Evolutionary conservation across 2,113 vertebrate species (phyloP), one percentile per base, ranked within the genome.

Genomic region (Euleptes europaea): DNA sequence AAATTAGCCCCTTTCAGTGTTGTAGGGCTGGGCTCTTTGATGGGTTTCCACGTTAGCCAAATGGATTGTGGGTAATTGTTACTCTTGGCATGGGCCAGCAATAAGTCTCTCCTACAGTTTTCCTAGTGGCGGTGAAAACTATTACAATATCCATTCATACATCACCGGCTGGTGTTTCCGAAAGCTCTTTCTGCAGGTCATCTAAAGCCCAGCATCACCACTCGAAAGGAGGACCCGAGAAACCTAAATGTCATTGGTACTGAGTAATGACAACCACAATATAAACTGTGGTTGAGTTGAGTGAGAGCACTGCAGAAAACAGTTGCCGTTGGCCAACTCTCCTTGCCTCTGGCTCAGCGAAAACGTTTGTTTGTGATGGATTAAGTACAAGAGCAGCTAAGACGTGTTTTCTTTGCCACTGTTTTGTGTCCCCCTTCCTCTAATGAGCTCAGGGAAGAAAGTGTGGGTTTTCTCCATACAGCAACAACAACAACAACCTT

Each of bases 211-310:
- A 76, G 86, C 47, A 2, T 88, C 89, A 87, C 93, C 92, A 89
- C 88, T 91, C 86, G 77, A 84, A 93, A 94, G 92, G 80, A 82
- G 88, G 92, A 84, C 85, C 66, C 70, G 28, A 84, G 83, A 77
- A 93, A 92, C 85, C 94, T 94, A 88, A 81, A 94, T 94, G 94
- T 94, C 94, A 90, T 91, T 91, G 92, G 94, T 82, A 88, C 89
- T 93, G 90, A 84, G 94, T 95, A 90, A 96, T 90, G 94, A 80
- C 92, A 94, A 94, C 92, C 86, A 90, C 92, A 91, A 82, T 91
- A 90, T 96, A 95, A 94, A 96, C 92, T 93, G 94, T 88, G 95
- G 94, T 86, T 85, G 91, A 84, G 92, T 90, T 94, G 92, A 94
- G 78, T 87, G 13, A 78, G 84, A 95, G 94, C 91, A 85, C 88